Evolutionary conservation across 1,140 invertebrate genomes (phyloP).

Genomic region (Leguminivora glycinivorella): DNA sequence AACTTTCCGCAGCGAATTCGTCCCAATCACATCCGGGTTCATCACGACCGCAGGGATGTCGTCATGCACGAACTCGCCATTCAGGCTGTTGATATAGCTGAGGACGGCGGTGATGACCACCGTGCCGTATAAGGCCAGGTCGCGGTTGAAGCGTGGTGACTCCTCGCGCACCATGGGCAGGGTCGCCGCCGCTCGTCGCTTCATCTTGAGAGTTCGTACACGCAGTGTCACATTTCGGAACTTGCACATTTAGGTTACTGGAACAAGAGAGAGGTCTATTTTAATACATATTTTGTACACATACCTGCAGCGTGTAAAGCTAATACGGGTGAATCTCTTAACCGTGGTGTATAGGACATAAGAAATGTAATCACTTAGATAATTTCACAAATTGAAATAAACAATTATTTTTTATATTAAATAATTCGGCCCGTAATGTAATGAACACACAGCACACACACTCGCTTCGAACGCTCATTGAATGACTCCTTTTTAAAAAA

Average conservation of each 20-base stretch:
- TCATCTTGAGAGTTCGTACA: constrained; percentile 62
- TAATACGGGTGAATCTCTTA: too few species aligned
- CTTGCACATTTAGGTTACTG: constrained; percentile 68
- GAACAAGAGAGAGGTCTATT: constrained; percentile 41
- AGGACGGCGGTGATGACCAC: constrained; percentile 83
- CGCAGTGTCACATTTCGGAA: constrained; percentile 65
- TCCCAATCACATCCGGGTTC: constrained; percentile 90
- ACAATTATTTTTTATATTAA: too few species aligned
- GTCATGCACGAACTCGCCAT: constrained; percentile 94
- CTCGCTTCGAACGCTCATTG: too few species aligned
- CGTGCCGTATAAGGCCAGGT: constrained; percentile 79
- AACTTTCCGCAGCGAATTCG: constrained; percentile 83
- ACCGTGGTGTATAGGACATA: too few species aligned
- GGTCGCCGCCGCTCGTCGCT: constrained; percentile 64
- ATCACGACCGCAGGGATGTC: constrained; percentile 93
- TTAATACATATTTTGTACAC: background rate
- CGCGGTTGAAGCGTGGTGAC: constrained; percentile 46
- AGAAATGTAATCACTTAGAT: too few species aligned
- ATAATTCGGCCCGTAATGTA: too few species aligned
- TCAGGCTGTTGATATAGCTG: constrained; percentile 90
- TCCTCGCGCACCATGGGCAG: constrained; percentile 70
- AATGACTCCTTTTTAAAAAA: too few species aligned
- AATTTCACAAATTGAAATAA: too few species aligned
- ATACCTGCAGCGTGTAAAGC: too few species aligned
- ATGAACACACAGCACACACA: too few species aligned